These are phyloP conservation scores for Smithornis capensis DNA, from an alignment of 2,113 vertebrate species.

Conservation along the genomic window DNA sequence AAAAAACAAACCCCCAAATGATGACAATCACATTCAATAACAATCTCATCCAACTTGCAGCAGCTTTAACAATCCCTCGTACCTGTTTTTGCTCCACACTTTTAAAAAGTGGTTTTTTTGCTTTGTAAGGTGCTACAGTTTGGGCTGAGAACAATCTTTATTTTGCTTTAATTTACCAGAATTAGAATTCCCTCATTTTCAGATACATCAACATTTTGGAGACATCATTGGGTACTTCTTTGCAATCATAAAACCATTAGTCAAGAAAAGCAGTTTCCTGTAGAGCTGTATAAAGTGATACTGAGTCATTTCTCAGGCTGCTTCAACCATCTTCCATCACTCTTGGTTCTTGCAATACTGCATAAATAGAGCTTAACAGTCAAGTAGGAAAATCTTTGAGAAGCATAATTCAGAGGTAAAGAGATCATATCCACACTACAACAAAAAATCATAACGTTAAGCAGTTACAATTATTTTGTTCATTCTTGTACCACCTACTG, in stretches of 20 bases:
- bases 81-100: background rate
- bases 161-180: slow-evolving; percentile 18
- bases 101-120: background rate
- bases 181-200: slow-evolving; percentile 3
- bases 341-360: background rate
- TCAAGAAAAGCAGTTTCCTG: background rate
- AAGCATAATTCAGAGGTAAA: background rate
- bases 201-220: slow-evolving; percentile 14
- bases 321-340: background rate
- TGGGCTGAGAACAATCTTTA: background rate
- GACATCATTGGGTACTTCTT: background rate
- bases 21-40: background rate
- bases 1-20: background rate
- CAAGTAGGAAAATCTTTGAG: background rate
- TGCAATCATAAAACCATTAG: background rate
- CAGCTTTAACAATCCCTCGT: background rate
- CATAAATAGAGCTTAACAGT: background rate
- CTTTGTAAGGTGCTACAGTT: background rate
- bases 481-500: background rate
- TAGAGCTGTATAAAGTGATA: background rate
- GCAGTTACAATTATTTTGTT: background rate
- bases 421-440: background rate
- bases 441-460: background rate
- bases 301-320: background rate
- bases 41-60: background rate